Conservation (phyloP, 2,888 invertebrate genomes). For the Tiliacea aurago region DNA sequence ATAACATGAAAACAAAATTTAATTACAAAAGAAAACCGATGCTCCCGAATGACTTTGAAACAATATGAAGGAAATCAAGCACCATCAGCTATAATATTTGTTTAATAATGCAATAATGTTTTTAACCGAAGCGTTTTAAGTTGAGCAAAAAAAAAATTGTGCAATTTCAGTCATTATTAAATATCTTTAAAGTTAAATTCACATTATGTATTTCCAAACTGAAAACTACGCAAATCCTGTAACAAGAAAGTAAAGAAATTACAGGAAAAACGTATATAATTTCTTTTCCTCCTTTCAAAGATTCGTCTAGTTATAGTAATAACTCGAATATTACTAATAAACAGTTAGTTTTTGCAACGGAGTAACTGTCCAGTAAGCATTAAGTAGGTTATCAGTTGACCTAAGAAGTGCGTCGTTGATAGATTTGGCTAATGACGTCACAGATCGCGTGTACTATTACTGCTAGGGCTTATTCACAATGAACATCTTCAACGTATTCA, state of each 20-base stretch:
- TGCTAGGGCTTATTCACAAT: conserved; percentile 62
- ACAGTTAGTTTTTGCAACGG: conserved; percentile 78
- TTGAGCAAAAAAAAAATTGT: too few relatives aligned
- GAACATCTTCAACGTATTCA: conserved; percentile 2
- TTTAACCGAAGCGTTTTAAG: too few relatives aligned
- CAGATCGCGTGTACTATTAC: conserved; percentile 62
- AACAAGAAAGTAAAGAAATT: background rate
- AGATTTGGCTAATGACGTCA: conserved; percentile 81
- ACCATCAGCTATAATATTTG: too few relatives aligned
- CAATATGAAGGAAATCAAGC: too few relatives aligned
- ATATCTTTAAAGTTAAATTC: background rate
- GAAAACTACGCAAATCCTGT: background rate
- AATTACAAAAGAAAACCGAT: too few relatives aligned
- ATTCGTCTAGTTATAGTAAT: conserved; percentile 23
- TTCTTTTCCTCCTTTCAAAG: background rate
- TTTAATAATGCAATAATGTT: too few relatives aligned
- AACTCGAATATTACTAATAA: conserved; percentile 43
- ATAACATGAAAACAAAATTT: too few relatives aligned
- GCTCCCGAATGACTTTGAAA: too few relatives aligned
- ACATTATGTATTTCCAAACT: background rate
- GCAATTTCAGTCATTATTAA: too few relatives aligned
- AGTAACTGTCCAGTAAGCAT: conserved; percentile 70
- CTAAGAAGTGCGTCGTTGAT: conserved; percentile 80
- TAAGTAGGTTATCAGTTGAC: conserved; percentile 86
- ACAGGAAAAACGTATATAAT: background rate